A percentile compares a stretch with the other conserved stretches of the same genome.
These are phyloP conservation scores for Cataglyphis albicans DNA, from an alignment of 2,888 invertebrate genomes.

Conservation along the genomic window DNA sequence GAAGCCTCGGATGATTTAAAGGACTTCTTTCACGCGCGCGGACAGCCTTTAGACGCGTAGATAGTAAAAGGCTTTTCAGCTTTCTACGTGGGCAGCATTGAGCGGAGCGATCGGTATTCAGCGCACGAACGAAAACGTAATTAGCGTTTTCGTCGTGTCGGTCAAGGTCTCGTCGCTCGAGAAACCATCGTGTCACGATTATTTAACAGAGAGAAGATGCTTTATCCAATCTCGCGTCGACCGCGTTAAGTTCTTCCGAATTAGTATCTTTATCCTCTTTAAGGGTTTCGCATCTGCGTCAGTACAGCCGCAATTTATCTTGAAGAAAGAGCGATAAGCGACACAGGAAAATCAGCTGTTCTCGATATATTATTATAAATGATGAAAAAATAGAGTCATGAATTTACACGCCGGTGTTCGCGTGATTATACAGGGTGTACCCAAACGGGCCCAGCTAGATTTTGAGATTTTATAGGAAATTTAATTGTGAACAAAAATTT, in stretches of 20 bases:
- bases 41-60: slow-evolving; percentile 18
- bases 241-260: background rate
- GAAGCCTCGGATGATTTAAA: slow-evolving; percentile 45
- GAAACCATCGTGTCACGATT: slow-evolving; percentile 36
- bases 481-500: too few relatives aligned
- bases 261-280: slow-evolving; percentile 16
- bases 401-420: background rate
- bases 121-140: slow-evolving; percentile 46
- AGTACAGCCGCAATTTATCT: background rate
- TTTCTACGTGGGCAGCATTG: slow-evolving; percentile 45
- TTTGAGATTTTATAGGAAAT: too few relatives aligned
- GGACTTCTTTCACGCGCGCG: slow-evolving; percentile 34
- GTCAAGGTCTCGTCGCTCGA: slow-evolving; percentile 36
- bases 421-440: background rate
- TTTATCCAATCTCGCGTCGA: slow-evolving; percentile 1
- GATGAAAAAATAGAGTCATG: background rate
- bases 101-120: slow-evolving; percentile 41
- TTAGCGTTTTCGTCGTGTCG: slow-evolving; percentile 51
- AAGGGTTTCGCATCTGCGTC: background rate
- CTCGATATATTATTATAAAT: background rate
- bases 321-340: background rate
- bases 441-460: too few relatives aligned
- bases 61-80: slow-evolving; percentile 22
- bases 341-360: slow-evolving; percentile 7
- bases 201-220: slow-evolving; percentile 19